Evolutionary conservation across 2,113 vertebrate genomes (phyloP), one percentile per base, ranked within the genome.

Genomic region (Physeter macrocephalus): DNA sequence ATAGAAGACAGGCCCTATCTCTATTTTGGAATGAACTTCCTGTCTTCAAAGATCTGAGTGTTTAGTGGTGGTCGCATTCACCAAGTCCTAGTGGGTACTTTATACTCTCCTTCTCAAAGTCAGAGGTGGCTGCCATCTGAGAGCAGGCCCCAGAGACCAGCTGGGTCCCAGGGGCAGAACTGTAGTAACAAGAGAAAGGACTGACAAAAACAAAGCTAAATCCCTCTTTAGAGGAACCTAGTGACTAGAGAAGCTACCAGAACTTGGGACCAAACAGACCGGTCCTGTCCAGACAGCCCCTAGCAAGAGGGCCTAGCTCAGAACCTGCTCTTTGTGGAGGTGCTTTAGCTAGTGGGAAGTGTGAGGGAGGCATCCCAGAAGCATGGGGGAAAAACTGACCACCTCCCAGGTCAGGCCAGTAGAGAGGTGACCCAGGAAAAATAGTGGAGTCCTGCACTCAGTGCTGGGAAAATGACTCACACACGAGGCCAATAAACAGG

Each of bases 401-500:
- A 46, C 9, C 17, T 39, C 36, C 54, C 46, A 64, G 49, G 43
- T 10, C 54, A 92, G 78, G 74, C 25, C 66, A 62, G 7, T 5
- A 2, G 8, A 61, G 75, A 54, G 21, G 11, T 0, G 5, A 75
- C 29, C 25, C 11, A 7, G 86, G 29, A 46, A 67, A 92, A 72
- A 46, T 7, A 34, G 41, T 49, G 36, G 59, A 83, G 75, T 95
- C 29, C n/a, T 61, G 67, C 94, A 88, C 72, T 83, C 93, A 43
- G 83, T 72, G 59, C 61, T 2, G 6, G 67, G 61, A 66, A 82
- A 81, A 54, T 94, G 92, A 96, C 87, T 97, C 95, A 97, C 29
- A 61, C 23, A 87, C 14, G 21, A 95, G 49, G n/a, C 57, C 41
- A 52, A 54, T 94, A 89, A 96, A 90, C 90, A 90, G 67, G 21